phyloP scores from a whole-genome alignment of 2,797 vertebrate genomes.

The Melopsittacus undulatus region DNA sequence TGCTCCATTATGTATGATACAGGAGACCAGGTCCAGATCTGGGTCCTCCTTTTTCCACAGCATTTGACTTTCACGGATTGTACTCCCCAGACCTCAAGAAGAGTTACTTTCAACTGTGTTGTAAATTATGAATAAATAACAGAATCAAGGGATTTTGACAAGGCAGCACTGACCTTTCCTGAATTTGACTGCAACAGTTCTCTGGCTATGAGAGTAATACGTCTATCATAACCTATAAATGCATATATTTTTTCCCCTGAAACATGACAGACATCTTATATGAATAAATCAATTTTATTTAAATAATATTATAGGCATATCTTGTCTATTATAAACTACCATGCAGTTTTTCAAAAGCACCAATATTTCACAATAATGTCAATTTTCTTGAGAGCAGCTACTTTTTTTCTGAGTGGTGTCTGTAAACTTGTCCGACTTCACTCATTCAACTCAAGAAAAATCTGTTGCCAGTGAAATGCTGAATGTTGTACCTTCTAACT shows the following conservation, averaged over 20 bases:
- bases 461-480: background rate
- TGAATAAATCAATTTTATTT: constrained; percentile 65
- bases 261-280: background rate
- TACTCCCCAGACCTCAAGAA: background rate
- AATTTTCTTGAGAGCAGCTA: constrained; percentile 33
- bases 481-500: background rate
- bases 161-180: background rate
- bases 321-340: background rate
- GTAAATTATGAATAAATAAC: background rate
- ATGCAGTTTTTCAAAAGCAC: constrained; percentile 27
- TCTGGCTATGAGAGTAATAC: background rate
- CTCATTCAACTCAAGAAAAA: background rate
- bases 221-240: background rate
- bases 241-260: background rate
- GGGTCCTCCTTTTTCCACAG: background rate
- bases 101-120: background rate
- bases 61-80: background rate
- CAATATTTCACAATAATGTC: constrained; percentile 53
- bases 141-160: background rate
- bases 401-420: background rate
- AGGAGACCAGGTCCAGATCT: background rate
- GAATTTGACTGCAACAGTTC: background rate
- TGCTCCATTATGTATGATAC: background rate
- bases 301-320: constrained; percentile 51
- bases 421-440: constrained; percentile 24